A percentile compares a stretch with the other conserved stretches of the same genome.
Evolutionary conservation across 1,140 invertebrate genomes (phyloP).

Genomic region (Brachionus rubens): DNA sequence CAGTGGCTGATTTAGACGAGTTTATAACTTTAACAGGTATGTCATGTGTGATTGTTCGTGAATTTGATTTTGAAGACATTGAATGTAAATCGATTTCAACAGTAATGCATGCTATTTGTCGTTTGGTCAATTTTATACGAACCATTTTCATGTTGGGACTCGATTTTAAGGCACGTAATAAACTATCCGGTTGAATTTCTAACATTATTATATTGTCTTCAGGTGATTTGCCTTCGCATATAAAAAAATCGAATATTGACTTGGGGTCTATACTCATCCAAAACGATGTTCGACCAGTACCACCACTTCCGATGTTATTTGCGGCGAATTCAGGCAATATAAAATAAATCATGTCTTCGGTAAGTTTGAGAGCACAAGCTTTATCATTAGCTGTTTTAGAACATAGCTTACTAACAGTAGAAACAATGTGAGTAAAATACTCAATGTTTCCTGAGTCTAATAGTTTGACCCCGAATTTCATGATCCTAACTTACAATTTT

Average conservation of each 20-base stretch:
- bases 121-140: constrained; percentile 33
- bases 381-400: constrained; percentile 38
- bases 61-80: constrained; percentile 35
- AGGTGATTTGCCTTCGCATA: constrained; percentile 14
- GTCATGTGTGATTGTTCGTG: constrained; percentile 35
- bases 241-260: constrained; percentile 39
- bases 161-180: constrained; percentile 33
- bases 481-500: not conserved
- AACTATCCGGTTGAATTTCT: constrained; percentile 31
- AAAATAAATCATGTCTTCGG: constrained; percentile 18
- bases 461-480: constrained; percentile 42
- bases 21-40: constrained; percentile 38
- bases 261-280: constrained; percentile 43
- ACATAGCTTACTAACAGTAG: constrained; percentile 46
- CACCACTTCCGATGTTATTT: constrained; percentile 38
- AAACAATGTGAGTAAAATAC: constrained; percentile 38
- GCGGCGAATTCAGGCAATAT: constrained; percentile 42
- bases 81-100: constrained; percentile 44
- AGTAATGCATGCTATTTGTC: constrained; percentile 30
- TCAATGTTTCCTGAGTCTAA: constrained; percentile 30
- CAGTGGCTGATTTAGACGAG: not conserved
- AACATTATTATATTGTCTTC: constrained; percentile 35
- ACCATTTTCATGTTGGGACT: constrained; percentile 46
- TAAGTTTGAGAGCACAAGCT: constrained; percentile 29
- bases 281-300: constrained; percentile 21